A percentile compares a stretch with the other conserved stretches of the same genome.
Evolutionary conservation across 2,797 vertebrate genomes (phyloP).

Genomic region (Enteromius trimaculatus): DNA sequence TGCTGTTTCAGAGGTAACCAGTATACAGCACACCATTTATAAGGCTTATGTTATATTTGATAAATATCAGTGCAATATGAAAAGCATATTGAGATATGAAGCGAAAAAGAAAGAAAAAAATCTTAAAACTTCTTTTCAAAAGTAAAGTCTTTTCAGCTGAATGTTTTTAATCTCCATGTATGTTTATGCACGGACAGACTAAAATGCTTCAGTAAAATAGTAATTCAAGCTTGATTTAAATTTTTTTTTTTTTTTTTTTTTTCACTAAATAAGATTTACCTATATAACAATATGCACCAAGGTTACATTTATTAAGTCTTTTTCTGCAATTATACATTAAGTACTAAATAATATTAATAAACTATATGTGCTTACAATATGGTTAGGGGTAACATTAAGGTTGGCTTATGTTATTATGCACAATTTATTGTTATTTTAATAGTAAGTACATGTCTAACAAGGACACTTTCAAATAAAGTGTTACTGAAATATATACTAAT

Average conservation of each 20-base stretch:
- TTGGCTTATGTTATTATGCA: not conserved
- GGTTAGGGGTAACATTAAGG: not conserved
- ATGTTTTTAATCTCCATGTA: not conserved
- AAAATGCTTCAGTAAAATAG: not conserved
- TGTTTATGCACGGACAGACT: not conserved
- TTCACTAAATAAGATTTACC: not conserved
- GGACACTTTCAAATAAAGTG: no score
- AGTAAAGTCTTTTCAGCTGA: not conserved
- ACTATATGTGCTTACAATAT: not conserved
- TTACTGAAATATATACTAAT: no score
- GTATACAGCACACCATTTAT: not conserved
- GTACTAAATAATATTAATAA: not conserved
- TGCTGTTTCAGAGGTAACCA: not conserved
- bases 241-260: not conserved
- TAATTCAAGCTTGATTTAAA: not conserved
- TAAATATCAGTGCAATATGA: not conserved
- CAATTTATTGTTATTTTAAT: not conserved
- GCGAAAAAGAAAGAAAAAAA: not conserved
- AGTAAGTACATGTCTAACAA: no score
- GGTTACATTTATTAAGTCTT: not conserved
- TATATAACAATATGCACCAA: not conserved
- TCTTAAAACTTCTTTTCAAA: not conserved
- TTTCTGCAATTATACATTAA: not conserved
- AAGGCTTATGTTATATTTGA: not conserved
- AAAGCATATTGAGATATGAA: not conserved